phyloP scores from a whole-genome alignment of 2,113 vertebrate species.

The Circaetus cinerascens region DNA sequence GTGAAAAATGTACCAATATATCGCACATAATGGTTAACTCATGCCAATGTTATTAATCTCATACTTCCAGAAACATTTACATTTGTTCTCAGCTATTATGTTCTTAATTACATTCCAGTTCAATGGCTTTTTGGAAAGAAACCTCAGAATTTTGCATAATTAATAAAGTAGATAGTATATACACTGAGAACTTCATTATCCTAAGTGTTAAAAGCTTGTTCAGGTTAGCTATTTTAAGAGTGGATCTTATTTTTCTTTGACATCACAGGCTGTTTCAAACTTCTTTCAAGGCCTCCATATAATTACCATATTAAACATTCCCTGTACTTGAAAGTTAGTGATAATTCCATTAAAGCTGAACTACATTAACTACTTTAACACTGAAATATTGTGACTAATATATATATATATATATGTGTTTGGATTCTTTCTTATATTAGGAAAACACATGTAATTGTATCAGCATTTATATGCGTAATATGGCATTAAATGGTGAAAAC shows the following conservation, averaged over 20 bases:
- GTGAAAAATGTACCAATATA: not conserved
- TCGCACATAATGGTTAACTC: not conserved
- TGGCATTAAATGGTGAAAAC: not conserved
- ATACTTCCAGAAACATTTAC: not conserved
- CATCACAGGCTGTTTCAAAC: not conserved
- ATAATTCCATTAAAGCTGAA: not conserved
- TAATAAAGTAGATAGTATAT: not conserved
- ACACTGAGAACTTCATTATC: not conserved
- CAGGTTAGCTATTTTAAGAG: not conserved
- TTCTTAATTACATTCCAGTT: not conserved
- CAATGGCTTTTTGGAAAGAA: not conserved
- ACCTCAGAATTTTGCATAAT: not conserved
- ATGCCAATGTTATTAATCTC: not conserved
- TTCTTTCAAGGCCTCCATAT: not conserved
- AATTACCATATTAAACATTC: not conserved
- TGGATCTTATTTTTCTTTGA: not conserved
- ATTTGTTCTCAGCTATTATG: not conserved
- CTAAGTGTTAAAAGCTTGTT: not conserved
- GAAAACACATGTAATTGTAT: not conserved
- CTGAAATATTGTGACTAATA: not conserved
- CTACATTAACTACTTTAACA: not conserved
- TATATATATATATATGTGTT: not conserved
- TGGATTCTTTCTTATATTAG: not conserved
- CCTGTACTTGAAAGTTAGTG: not conserved
- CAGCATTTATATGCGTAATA: not conserved